Evolutionary conservation across 2,113 vertebrate species (phyloP).

Genomic region (Alethe diademata): DNA sequence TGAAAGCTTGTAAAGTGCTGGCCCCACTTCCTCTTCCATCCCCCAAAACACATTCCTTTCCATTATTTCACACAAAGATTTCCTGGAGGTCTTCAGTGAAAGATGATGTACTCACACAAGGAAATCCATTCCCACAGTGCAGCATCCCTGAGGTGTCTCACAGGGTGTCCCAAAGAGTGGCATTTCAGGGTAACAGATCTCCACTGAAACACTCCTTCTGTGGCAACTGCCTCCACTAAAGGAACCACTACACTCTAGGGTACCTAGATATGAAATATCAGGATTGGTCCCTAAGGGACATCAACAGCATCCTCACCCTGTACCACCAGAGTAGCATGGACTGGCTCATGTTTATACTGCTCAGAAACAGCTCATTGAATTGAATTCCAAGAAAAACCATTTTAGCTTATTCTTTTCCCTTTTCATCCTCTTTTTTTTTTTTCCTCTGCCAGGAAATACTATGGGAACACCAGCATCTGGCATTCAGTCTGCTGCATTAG

Average conservation of each 20-base stretch:
- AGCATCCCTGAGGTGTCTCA: neutral
- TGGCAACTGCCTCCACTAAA: neutral
- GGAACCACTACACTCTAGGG: neutral
- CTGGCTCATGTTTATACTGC: neutral
- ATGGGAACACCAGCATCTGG: neutral
- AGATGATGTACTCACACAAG: conserved; percentile 15
- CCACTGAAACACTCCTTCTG: neutral
- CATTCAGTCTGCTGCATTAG: neutral
- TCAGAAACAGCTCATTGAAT: neutral
- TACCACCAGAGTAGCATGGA: neutral
- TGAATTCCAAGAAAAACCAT: neutral
- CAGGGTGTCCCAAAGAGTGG: neutral
- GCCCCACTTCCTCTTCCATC: neutral
- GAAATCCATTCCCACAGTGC: neutral
- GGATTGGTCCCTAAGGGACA: neutral
- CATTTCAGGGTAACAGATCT: neutral
- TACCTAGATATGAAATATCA: neutral
- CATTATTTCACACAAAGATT: neutral
- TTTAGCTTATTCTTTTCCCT: neutral
- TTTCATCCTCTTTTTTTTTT: neutral
- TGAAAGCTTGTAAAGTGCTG: neutral
- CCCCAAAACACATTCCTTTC: neutral
- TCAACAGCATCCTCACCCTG: neutral
- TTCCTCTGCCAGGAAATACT: neutral
- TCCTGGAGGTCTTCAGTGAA: neutral